These are phyloP conservation scores for Psettodes erumei DNA, from an alignment of 2,113 vertebrate species.

Conservation along the genomic window DNA sequence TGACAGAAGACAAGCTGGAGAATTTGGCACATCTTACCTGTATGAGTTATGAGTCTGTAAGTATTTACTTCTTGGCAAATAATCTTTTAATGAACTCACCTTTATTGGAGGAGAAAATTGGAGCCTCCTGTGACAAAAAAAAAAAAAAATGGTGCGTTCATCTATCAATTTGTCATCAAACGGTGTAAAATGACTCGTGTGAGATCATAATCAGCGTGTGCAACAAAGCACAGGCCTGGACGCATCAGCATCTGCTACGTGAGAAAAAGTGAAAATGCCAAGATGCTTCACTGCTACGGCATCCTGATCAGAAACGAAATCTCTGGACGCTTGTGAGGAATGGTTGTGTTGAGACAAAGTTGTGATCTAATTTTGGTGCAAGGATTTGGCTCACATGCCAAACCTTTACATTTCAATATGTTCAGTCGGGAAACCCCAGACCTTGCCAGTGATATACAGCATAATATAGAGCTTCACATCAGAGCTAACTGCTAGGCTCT, in stretches of 20 bases:
- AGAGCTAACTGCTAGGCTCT: conserved; percentile 30
- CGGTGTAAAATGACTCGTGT: conserved; percentile 4
- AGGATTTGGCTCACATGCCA: background rate
- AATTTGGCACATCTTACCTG: background rate
- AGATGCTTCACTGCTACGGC: background rate
- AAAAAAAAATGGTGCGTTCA: background rate
- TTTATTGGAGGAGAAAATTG: background rate
- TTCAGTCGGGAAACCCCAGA: conserved; percentile 50
- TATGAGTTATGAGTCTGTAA: background rate
- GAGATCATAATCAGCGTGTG: conserved; percentile 1
- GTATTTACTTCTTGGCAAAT: background rate
- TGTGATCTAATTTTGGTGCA: conserved; percentile 28
- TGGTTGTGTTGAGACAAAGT: too few relatives aligned
- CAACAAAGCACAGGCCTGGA: conserved; percentile 1
- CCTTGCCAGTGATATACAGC: conserved; percentile 13
- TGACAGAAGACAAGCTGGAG: background rate
- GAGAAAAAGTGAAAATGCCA: background rate
- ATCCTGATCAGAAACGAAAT: conserved; percentile 6
- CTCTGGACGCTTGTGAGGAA: too few relatives aligned
- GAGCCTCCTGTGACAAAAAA: background rate
- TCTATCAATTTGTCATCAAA: conserved; percentile 5
- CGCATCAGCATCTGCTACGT: background rate
- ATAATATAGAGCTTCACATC: conserved; percentile 28
- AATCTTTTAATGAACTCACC: conserved; percentile 14
- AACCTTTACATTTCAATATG: conserved; percentile 24